Base-by-base conservation (phyloP, 1,140 invertebrate genomes). In the Hylaeus volcanicus region DNA sequence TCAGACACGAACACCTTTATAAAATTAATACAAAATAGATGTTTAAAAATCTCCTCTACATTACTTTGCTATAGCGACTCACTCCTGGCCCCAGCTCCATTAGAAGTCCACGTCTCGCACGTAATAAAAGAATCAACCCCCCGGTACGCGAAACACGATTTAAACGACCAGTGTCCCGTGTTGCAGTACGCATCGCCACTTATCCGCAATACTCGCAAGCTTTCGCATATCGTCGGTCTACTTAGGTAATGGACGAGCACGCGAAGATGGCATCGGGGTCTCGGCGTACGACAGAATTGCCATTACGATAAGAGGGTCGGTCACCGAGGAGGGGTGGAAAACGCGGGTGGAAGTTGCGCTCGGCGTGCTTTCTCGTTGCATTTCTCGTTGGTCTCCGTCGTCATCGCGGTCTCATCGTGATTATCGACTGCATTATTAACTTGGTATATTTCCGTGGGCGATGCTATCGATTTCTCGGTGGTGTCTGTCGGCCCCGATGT, bases 391-490 rank as follows among this genome's bases (percentile, higher is more conserved):
- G n/a, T 53, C 51, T 12, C 41, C 64, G n/a, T 75, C 37, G 79
- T 61, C 64, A 12, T 48, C 55, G 37, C 5, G 26, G 55, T 75
- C 63, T n/a, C 64, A 75, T 64, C 80, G 73, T 76, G 79, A 86
- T 90, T 90, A 91, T 90, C 89, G 86, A 86, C 81, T 89, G 88
- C 89, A 90, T 89, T 91, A 90, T 91, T 90, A 89, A 89, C 85
- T 82, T 73, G 79, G 84, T 87, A 83, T 90, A 91, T 91, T 90
- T 91, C 88, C 86, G 89, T 79, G 79, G 82, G 64, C 77, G 75
- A 82, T 84, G 88, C 12, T 88, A 85, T 86, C 84, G 87, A 88
- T 88, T 83, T 85, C 58, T 72, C 80, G 82, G 84, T 84, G 80
- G 83, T 83, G 86, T 85, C 85, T 85, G 84, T 86, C 83, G 83